Conservation (phyloP, 1,140 invertebrate species). For the Magallana gigas region DNA sequence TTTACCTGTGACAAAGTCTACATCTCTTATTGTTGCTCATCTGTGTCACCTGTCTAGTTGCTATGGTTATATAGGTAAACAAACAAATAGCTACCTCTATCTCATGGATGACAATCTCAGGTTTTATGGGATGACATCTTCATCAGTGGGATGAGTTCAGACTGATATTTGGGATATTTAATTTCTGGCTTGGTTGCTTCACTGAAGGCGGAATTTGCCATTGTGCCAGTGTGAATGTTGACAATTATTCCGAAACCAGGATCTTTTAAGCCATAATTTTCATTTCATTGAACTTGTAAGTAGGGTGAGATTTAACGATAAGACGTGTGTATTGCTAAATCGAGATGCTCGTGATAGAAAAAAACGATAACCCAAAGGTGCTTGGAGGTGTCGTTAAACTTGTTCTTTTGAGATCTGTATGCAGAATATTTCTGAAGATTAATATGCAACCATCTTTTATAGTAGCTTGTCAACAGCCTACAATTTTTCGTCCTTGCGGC, state of each 20-base stretch:
- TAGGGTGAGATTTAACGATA: not conserved
- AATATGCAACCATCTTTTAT: too few species aligned
- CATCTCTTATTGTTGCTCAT: not conserved
- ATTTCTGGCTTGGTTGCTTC: not conserved
- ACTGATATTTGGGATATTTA: slow-evolving; percentile 3
- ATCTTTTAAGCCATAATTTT: not conserved
- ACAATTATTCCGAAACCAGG: not conserved
- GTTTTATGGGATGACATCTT: not conserved
- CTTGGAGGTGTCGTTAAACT: too few species aligned
- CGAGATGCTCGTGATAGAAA: not conserved
- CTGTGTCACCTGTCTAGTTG: slow-evolving; percentile 20
- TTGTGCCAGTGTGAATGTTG: not conserved
- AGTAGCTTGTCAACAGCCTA: too few species aligned
- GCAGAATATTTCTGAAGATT: too few species aligned
- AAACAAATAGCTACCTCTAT: slow-evolving; percentile 19
- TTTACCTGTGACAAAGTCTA: not conserved
- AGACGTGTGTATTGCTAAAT: not conserved
- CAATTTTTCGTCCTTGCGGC: too few species aligned
- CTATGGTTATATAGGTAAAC: slow-evolving; percentile 1
- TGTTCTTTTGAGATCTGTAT: too few species aligned
- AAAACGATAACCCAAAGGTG: too few species aligned
- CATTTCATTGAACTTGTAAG: not conserved
- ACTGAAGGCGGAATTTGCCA: not conserved
- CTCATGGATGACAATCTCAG: not conserved
- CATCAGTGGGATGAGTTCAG: not conserved